phyloP scores from a whole-genome alignment of 1,140 invertebrate species.

The Penaeus indicus region DNA sequence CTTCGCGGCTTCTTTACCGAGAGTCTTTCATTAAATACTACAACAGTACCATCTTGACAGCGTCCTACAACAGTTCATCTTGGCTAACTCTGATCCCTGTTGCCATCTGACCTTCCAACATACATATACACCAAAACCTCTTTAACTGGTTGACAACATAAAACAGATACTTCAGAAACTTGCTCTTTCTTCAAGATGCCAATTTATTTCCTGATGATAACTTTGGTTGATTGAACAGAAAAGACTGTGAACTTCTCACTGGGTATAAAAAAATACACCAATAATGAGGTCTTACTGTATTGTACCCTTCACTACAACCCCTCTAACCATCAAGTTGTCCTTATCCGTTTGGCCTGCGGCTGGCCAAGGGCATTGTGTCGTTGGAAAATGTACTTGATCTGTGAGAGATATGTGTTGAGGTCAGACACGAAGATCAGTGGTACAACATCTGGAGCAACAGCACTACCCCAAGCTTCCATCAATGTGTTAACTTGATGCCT shows the following conservation, averaged over 20 bases:
- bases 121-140: too few species aligned
- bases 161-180: too few species aligned
- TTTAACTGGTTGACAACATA: too few species aligned
- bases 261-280: conserved; percentile 24
- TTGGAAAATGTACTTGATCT: conserved; percentile 66
- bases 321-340: conserved; percentile 65
- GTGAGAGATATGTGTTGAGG: conserved; percentile 60
- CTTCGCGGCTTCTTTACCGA: too few species aligned
- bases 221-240: too few species aligned
- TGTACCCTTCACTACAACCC: conserved; percentile 48
- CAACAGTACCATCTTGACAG: too few species aligned
- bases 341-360: conserved; percentile 61
- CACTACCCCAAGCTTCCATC: conserved; percentile 66
- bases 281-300: conserved; percentile 38
- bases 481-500: conserved; percentile 66
- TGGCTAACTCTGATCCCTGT: too few species aligned
- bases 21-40: too few species aligned
- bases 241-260: conserved; percentile 2
- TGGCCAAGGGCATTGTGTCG: conserved; percentile 58
- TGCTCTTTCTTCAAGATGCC: too few species aligned
- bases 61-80: too few species aligned
- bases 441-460: conserved; percentile 63
- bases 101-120: too few species aligned
- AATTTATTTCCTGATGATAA: too few species aligned
- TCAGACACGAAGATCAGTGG: conserved; percentile 62